Evolutionary conservation across 1,140 invertebrate species (phyloP).

Genomic region (Diachasma alloeum): DNA sequence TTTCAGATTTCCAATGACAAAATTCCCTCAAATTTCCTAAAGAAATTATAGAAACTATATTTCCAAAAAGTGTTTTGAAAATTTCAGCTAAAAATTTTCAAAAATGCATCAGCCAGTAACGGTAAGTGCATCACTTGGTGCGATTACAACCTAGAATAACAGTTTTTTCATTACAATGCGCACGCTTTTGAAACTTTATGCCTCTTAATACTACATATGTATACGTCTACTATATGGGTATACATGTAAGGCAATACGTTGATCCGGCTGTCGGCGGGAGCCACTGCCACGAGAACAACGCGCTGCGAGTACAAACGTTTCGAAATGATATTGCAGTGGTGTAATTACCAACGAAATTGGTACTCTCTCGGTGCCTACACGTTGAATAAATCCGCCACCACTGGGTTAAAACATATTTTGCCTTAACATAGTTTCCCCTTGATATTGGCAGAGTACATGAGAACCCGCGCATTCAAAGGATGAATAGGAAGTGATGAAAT

Average conservation of each 20-base stretch:
- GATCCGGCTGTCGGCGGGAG: background rate
- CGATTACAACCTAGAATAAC: too few relatives aligned
- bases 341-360: background rate
- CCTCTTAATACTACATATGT: background rate
- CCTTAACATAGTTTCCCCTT: conserved; percentile 14
- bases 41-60: too few relatives aligned
- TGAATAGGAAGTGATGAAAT: background rate
- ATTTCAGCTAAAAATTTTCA: too few relatives aligned
- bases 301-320: background rate
- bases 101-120: too few relatives aligned
- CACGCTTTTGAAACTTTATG: too few relatives aligned
- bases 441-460: background rate
- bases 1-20: too few relatives aligned
- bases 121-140: too few relatives aligned
- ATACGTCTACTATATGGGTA: background rate
- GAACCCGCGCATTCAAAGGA: background rate
- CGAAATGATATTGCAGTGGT: background rate
- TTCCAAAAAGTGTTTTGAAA: too few relatives aligned
- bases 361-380: background rate
- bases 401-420: conserved; percentile 35
- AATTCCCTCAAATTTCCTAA: too few relatives aligned
- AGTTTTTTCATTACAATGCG: too few relatives aligned
- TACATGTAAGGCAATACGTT: background rate
- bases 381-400: conserved; percentile 27
- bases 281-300: background rate